Conservation (phyloP, 2,888 invertebrate species). For the Endomychus coccineus region DNA sequence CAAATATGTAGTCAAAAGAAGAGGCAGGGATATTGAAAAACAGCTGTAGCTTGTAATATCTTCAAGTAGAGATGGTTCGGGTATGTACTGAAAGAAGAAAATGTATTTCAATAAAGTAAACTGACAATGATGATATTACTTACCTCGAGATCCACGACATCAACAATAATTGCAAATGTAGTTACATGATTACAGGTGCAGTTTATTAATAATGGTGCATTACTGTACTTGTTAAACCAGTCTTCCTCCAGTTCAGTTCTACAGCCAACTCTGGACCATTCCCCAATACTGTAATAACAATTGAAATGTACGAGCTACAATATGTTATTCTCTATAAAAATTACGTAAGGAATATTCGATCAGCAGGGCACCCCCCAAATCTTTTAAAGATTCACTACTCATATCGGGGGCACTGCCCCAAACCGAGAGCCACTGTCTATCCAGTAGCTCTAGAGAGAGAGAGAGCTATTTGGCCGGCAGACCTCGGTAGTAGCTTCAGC, state of each 20-base stretch:
- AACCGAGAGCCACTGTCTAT: no score
- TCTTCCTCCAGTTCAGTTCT: constrained; percentile 68
- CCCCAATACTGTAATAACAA: constrained; percentile 50
- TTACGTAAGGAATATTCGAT: no score
- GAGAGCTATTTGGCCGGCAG: no score
- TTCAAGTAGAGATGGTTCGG: constrained; percentile 78
- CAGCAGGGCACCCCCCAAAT: no score
- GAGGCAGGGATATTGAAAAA: constrained; percentile 74
- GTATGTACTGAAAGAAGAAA: constrained; percentile 56
- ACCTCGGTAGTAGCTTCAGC: no score
- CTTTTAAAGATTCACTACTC: no score
- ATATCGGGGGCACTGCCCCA: no score
- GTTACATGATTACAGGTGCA: constrained; percentile 90
- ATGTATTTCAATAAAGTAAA: constrained; percentile 1
- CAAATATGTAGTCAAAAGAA: constrained; percentile 69
- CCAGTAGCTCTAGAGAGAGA: no score
- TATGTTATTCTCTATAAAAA: no score
- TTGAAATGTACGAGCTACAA: no score
- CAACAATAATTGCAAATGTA: constrained; percentile 85
- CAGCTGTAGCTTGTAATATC: constrained; percentile 86
- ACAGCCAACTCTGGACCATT: constrained; percentile 89
- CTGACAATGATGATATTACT: constrained; percentile 16
- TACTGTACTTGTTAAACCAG: constrained; percentile 45
- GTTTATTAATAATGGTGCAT: constrained; percentile 66
- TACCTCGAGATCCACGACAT: constrained; percentile 82